These are phyloP conservation scores for Tenthredo livida DNA, from an alignment of 2,888 invertebrate species.

Conservation along the genomic window DNA sequence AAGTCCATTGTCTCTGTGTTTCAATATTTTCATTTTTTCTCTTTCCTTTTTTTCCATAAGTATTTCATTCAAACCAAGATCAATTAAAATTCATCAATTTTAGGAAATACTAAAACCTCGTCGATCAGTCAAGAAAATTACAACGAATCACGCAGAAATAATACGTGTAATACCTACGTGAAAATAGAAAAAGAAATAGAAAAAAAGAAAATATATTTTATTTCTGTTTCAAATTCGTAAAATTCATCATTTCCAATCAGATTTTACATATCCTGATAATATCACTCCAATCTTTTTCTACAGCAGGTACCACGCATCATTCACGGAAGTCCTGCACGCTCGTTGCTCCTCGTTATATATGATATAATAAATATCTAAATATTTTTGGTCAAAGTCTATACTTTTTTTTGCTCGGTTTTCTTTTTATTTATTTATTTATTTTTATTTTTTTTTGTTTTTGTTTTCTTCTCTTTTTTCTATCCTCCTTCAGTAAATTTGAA, in stretches of 20 bases:
- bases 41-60: not conserved
- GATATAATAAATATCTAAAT: not conserved
- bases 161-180: not conserved
- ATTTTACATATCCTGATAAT: not conserved
- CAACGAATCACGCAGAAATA: not conserved
- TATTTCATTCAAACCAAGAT: not conserved
- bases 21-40: conserved; percentile 15
- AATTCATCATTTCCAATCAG: not conserved
- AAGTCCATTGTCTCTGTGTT: conserved; percentile 28
- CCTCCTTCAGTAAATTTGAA: not conserved
- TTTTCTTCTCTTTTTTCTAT: not conserved
- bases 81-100: not conserved
- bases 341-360: conserved; percentile 14
- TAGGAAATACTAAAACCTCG: not conserved
- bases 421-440: not conserved
- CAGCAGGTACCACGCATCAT: conserved; percentile 24
- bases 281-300: not conserved
- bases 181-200: not conserved
- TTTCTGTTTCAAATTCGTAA: not conserved
- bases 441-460: not conserved
- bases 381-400: conserved; percentile 18
- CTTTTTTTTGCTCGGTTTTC: not conserved
- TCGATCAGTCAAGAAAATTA: not conserved
- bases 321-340: conserved; percentile 29
- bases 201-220: not conserved